Conservation (phyloP, 2,113 vertebrate genomes). For the Phodopus roborovskii region DNA sequence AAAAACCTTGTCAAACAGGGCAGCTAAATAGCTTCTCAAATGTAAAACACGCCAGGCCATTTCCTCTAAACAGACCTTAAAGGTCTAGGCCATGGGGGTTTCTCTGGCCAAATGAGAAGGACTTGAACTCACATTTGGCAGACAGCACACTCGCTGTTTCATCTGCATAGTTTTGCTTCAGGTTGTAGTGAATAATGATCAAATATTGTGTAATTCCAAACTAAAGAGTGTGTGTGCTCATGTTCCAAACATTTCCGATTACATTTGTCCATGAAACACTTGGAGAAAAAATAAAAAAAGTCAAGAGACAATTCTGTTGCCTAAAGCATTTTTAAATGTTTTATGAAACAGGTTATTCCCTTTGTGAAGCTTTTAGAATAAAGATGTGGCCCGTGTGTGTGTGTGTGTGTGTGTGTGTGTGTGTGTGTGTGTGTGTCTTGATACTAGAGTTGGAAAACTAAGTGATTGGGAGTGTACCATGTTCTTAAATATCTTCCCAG, state of each 20-base stretch:
- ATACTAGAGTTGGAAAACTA: neutral
- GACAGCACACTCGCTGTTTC: neutral
- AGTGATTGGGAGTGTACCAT: neutral
- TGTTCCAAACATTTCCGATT: conserved; percentile 72
- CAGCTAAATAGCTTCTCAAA: conserved; percentile 72
- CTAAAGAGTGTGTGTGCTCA: conserved; percentile 27
- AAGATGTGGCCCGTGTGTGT: neutral
- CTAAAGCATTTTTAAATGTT: conserved; percentile 75
- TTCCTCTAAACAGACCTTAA: conserved; percentile 66
- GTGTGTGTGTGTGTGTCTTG: neutral
- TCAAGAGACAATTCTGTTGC: conserved; percentile 70
- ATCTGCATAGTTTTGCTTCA: conserved; percentile 39
- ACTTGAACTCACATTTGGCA: neutral
- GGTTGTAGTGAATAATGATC: conserved; percentile 53
- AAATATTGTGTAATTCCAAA: conserved; percentile 74
- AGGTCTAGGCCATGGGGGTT: conserved; percentile 47
- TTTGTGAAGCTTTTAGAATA: conserved; percentile 33
- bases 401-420: neutral
- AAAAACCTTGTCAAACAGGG: conserved; percentile 69
- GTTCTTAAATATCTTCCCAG: neutral
- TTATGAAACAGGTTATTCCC: conserved; percentile 51
- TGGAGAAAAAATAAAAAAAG: conserved; percentile 4
- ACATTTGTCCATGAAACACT: conserved; percentile 63
- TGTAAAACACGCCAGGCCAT: conserved; percentile 59
- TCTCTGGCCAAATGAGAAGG: conserved; percentile 49